phyloP scores from a whole-genome alignment of 2,888 invertebrate species.

The Hydriomena furcata region DNA sequence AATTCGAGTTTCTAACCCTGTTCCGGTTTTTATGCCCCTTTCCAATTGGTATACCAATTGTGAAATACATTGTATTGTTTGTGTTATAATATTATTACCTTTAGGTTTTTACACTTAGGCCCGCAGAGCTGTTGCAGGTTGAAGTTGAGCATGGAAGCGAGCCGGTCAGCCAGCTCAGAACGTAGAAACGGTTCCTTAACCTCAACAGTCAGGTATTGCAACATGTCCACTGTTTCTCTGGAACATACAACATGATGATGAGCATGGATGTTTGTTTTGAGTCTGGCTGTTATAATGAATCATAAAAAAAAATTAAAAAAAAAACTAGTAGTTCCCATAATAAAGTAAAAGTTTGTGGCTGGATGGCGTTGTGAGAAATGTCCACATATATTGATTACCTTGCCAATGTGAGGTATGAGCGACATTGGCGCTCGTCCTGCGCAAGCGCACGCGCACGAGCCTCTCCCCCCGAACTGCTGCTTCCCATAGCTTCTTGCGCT shows the following conservation, averaged over 20 bases:
- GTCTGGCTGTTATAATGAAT: too few relatives aligned
- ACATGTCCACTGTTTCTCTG: constrained; percentile 98
- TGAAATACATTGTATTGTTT: too few relatives aligned
- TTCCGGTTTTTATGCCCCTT: too few relatives aligned
- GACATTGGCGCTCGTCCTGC: constrained; percentile 94
- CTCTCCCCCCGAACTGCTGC: constrained; percentile 86
- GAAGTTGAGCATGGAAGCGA: constrained; percentile 99
- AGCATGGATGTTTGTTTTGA: too few relatives aligned
- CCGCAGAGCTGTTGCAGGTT: constrained; percentile 98
- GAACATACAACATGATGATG: not conserved
- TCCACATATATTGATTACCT: constrained; percentile 43
- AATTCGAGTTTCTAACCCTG: too few relatives aligned
- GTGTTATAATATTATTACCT: constrained; percentile 70
- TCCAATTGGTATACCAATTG: too few relatives aligned
- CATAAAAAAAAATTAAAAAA: too few relatives aligned
- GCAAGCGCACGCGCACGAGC: constrained; percentile 89
- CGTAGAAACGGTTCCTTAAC: constrained; percentile 97
- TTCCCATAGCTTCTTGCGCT: constrained; percentile 94
- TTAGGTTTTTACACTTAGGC: constrained; percentile 96
- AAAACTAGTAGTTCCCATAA: too few relatives aligned
- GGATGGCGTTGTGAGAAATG: too few relatives aligned
- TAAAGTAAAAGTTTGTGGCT: too few relatives aligned
- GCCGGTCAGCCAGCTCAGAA: constrained; percentile 95
- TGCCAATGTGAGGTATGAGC: constrained; percentile 95
- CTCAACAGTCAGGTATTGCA: constrained; percentile 97